Base-by-base conservation (phyloP, 2,113 vertebrate species). In the Phalacrocorax pelagicus region DNA sequence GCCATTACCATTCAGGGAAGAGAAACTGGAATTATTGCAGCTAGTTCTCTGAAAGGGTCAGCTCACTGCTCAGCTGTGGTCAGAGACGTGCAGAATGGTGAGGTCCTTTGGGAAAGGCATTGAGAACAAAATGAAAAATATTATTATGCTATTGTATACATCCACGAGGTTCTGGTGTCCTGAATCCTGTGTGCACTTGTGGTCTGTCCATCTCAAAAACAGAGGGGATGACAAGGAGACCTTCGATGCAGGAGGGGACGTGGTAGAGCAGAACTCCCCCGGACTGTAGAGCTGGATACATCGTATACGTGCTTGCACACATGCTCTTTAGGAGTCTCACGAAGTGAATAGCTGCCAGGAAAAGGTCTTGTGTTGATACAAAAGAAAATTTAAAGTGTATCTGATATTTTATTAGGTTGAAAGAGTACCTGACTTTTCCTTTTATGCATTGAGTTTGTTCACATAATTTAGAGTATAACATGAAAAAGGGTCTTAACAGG, bases 271-370 rank as follows among this genome's bases (percentile, higher is more conserved):
- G 32, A 83, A 44, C 11, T 72, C 34, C 49, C 55, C n/a, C 66
- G 44, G 54, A 7, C 0, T 20, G 36, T 2, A 4, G 65, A 20
- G 54, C 23, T 3, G 34, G 24, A 26, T 30, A 10, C 19, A 4
- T 17, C 1, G 0, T 5, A 21, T 5, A 13, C 4, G 3, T 8
- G 10, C 51, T 58, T 46, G 51, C 1, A 5, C 34, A 6, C 26
- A 7, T 0, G 5, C 38, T 72, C 38, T 49, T 66, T n/a, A 70
- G 52, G 59, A 42, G 19, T n/a, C 32, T n/a, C 38, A 2, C 34
- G 44, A 34, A 38, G 26, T 27, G 40, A 90, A 63, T 7, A 46
- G 40, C 65, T 66, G 63, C 59, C 59, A 36, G n/a, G 19, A 73
- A 85, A 92, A 81, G 67, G 47, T 51, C 81, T 69, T 69, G 63